Conservation (phyloP, 2,113 vertebrate species). For the Rhegmatorhina hoffmannsi region DNA sequence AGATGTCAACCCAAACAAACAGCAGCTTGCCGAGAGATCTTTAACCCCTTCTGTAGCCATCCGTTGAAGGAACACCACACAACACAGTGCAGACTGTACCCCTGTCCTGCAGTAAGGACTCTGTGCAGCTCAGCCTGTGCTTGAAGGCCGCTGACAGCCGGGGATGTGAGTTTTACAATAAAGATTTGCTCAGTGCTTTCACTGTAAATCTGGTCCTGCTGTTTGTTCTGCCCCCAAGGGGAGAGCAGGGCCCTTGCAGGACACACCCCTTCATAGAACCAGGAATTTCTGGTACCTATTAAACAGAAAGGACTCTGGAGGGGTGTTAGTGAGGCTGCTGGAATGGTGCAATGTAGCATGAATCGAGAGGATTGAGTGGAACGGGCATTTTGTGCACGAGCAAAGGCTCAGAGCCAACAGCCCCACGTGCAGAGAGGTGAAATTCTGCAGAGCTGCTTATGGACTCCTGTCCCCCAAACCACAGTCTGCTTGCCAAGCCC, state of each 20-base stretch:
- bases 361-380: neutral
- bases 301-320: no score
- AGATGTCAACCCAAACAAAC: neutral
- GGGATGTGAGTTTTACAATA: neutral
- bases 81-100: neutral
- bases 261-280: neutral
- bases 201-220: neutral
- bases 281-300: neutral
- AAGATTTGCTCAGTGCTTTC: neutral
- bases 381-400: neutral
- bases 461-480: accelerated
- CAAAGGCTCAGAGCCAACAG: neutral
- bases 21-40: neutral
- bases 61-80: neutral
- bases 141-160: neutral
- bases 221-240: neutral
- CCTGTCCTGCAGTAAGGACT: neutral
- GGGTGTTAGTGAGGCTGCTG: neutral
- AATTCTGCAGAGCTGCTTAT: neutral
- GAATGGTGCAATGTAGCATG: neutral
- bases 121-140: accelerated
- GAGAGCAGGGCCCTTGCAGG: neutral
- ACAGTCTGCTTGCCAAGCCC: neutral
- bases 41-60: neutral
- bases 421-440: accelerated